phyloP scores from a whole-genome alignment of 1,140 invertebrate species.

The Psix sp. region DNA sequence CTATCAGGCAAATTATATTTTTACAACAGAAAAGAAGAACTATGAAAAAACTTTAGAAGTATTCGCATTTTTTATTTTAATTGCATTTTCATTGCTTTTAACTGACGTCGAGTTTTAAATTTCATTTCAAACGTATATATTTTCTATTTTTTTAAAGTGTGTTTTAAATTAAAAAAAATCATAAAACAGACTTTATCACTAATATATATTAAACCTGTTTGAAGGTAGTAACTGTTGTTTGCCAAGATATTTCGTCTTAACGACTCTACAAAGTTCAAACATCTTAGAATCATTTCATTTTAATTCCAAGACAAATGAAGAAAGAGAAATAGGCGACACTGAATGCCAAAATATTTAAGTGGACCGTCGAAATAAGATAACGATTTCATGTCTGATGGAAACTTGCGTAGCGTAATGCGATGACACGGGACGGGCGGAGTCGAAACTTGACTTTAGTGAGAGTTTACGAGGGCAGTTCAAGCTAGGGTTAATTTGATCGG shows the following conservation, averaged over 20 bases:
- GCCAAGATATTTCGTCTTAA: conserved; percentile 16
- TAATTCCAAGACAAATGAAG: conserved; percentile 53
- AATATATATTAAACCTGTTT: too few relatives aligned
- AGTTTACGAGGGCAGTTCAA: conserved; percentile 74
- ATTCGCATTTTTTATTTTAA: too few relatives aligned
- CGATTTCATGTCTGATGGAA: conserved; percentile 56
- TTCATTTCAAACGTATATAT: too few relatives aligned
- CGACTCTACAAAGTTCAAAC: conserved; percentile 4
- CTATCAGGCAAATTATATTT: too few relatives aligned
- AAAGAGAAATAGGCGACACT: conserved; percentile 33
- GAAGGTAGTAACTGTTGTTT: too few relatives aligned
- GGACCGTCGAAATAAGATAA: conserved; percentile 59
- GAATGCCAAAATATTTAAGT: conserved; percentile 53
- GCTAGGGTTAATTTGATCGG: conserved; percentile 74
- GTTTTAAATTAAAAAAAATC: too few relatives aligned
- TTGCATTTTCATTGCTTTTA: too few relatives aligned
- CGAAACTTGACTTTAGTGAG: conserved; percentile 74
- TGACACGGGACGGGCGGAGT: conserved; percentile 74
- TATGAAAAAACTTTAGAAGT: too few relatives aligned
- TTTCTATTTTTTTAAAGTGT: too few relatives aligned
- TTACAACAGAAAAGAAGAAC: too few relatives aligned
- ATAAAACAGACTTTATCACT: too few relatives aligned
- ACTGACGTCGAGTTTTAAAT: too few relatives aligned
- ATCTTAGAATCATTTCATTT: conserved; percentile 36
- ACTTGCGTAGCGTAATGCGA: conserved; percentile 58